Conservation (phyloP, 1,140 invertebrate genomes). For the Meloidogyne exigua region DNA sequence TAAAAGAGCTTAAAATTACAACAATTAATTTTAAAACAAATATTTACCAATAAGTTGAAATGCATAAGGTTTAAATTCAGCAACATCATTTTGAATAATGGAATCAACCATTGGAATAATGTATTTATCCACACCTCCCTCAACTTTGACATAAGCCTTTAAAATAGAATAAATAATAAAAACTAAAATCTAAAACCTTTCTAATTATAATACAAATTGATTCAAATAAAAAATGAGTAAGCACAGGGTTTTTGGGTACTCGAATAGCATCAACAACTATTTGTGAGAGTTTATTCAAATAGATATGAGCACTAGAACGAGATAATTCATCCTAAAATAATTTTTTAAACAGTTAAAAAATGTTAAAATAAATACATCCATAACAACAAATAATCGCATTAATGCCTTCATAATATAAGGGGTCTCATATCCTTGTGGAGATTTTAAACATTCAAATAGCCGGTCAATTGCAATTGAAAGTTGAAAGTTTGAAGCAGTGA, state of each 20-base stretch:
- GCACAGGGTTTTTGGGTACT: conserved; percentile 67
- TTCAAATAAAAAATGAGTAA: conserved; percentile 68
- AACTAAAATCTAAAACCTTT: conserved; percentile 33
- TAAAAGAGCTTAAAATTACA: conserved; percentile 71
- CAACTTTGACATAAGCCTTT: conserved; percentile 37
- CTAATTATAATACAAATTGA: conserved; percentile 64
- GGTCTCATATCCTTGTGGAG: conserved; percentile 26
- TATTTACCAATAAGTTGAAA: conserved; percentile 79
- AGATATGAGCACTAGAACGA: conserved; percentile 25
- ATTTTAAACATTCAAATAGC: conserved; percentile 42
- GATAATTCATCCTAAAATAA: conserved; percentile 40
- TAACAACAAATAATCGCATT: conserved; percentile 45
- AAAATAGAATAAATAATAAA: conserved; percentile 18
- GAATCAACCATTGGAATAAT: conserved; percentile 44
- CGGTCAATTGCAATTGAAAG: conserved; percentile 30
- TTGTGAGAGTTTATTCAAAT: conserved; percentile 25
- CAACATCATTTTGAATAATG: conserved; percentile 42
- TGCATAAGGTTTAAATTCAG: conserved; percentile 91
- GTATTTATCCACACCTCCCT: conserved; percentile 25
- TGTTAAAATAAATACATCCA: conserved; percentile 40
- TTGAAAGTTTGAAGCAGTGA: conserved; percentile 42
- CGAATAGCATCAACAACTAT: conserved; percentile 48
- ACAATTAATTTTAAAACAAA: background rate
- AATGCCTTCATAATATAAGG: conserved; percentile 50
- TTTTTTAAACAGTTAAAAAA: background rate